Evolutionary conservation across 2,797 vertebrate genomes (phyloP), one percentile per base, ranked within the genome.

Genomic region (Falco berigora): DNA sequence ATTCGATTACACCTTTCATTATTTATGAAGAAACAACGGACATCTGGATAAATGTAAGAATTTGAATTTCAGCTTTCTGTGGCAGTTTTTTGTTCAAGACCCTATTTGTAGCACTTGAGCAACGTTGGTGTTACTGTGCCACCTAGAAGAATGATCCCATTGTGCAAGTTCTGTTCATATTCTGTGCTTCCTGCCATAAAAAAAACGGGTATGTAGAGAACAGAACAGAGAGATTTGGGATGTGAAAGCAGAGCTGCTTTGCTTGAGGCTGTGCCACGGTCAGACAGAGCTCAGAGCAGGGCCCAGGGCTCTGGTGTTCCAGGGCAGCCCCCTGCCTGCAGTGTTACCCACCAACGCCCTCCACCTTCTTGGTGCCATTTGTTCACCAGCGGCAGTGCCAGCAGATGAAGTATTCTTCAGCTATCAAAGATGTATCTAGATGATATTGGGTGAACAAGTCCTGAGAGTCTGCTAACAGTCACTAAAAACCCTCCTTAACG

Each of bases 1-100:
- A 98, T 94, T 98, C 96, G 78, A 97, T 98, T 80, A 98, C 98
- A 4, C 98, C 98, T 63, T 96, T 98, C 81, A 98, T 98, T 94
- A 97, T 98, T 96, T 98, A 98, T 88, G 98, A 98, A 95, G 98
- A 98, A 95, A 98, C 96, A 23, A 98, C 98, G 87, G 98, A 98
- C 84, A 97, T 98, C 96, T 98, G 98, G 98, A 98, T 98, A 97
- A 98, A 98, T 62, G 98, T 98, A 98, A 92, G 98, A n/a, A 88
- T 94, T 71, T 85, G 58, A 91, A 92, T 91, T 88, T 88, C 87
- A 38, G 22, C 69, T 53, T 74, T 52, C 63, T 95, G 42, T 74
- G 66, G 34, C 53, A 42, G 63, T 81, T 95, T 40, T 56, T 64
- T 53, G 24, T 80, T 77, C 25, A 24, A 80, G 55, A 36, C 44